Conservation (phyloP, 2,797 vertebrate genomes). For the Thamnophis elegans region DNA sequence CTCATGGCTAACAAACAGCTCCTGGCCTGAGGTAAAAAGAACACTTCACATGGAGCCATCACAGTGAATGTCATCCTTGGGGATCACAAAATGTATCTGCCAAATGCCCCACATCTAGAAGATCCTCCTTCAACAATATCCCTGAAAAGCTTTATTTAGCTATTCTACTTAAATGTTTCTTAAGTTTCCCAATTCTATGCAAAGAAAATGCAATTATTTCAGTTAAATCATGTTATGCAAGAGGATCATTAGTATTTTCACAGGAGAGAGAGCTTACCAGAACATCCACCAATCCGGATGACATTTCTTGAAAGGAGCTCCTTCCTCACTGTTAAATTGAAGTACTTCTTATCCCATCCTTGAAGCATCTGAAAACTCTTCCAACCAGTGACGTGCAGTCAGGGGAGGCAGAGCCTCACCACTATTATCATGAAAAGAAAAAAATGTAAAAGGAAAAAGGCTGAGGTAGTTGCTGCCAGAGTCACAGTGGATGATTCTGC, state of each 20-base stretch:
- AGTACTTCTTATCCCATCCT: background rate
- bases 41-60: background rate
- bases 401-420: too few relatives aligned
- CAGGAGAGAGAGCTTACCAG: slow-evolving; percentile 18
- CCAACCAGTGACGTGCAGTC: background rate
- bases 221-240: background rate
- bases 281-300: slow-evolving; percentile 30
- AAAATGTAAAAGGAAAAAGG: too few relatives aligned
- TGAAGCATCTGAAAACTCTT: background rate
- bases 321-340: background rate
- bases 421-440: too few relatives aligned
- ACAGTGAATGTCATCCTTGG: background rate
- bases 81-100: background rate
- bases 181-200: background rate
- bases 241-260: background rate
- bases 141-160: background rate
- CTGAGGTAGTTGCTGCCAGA: too few relatives aligned
- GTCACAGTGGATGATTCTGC: too few relatives aligned
- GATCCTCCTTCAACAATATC: background rate
- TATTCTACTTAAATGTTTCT: background rate
- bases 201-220: background rate
- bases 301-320: slow-evolving; percentile 8
- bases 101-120: background rate
- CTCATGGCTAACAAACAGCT: background rate
- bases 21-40: background rate